phyloP scores from a whole-genome alignment of 2,797 vertebrate species.

The Characodon lateralis region DNA sequence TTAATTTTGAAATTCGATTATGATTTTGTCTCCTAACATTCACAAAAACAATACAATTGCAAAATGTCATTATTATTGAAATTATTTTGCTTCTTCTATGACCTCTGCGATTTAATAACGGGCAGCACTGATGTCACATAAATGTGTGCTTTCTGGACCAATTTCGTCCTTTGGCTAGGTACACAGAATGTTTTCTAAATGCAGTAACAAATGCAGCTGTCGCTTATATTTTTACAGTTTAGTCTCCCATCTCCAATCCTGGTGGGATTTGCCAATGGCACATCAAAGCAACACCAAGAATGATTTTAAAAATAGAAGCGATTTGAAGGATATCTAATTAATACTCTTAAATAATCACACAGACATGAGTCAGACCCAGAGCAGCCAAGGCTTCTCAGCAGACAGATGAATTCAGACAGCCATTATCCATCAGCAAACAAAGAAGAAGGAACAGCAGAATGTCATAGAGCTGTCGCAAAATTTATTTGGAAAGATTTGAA shows the following conservation, averaged over 20 bases:
- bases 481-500: neutral
- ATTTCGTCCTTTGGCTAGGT: neutral
- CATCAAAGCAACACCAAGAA: conserved; percentile 1
- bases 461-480: conserved; percentile 1
- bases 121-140: neutral
- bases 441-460: conserved; percentile 17
- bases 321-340: conserved; percentile 12
- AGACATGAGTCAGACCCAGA: neutral
- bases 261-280: neutral
- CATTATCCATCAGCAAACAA: conserved; percentile 13
- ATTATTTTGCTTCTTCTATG: neutral
- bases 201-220: conserved; percentile 1
- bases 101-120: neutral
- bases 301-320: neutral
- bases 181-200: neutral
- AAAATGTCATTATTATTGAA: too few relatives aligned
- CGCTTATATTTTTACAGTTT: neutral
- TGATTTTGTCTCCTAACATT: too few relatives aligned
- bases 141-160: neutral
- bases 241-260: neutral
- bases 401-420: conserved; percentile 6
- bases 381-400: conserved; percentile 7
- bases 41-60: too few relatives aligned
- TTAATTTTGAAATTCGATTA: too few relatives aligned
- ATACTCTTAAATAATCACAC: conserved; percentile 5